A percentile compares a stretch with the other conserved stretches of the same genome.
Evolutionary conservation across 2,888 invertebrate genomes (phyloP).

Genomic region (Scotopteryx bipunctaria): DNA sequence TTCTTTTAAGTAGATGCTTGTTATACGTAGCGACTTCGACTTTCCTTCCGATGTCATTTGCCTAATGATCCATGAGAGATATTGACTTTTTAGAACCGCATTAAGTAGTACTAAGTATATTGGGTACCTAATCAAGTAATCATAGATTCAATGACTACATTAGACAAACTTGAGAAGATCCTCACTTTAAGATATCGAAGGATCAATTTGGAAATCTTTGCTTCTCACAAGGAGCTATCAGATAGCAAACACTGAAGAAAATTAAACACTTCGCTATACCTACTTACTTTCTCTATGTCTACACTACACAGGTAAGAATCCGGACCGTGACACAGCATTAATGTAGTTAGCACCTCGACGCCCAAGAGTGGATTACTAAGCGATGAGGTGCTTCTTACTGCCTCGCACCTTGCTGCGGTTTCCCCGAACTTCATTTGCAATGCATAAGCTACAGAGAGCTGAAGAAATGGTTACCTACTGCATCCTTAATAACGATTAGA

Average conservation of each 20-base stretch:
- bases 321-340: constrained; percentile 21
- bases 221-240: no score
- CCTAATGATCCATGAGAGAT: constrained; percentile 14
- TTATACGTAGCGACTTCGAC: not conserved
- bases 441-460: constrained; percentile 18
- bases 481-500: constrained; percentile 3
- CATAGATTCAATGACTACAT: no score
- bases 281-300: not conserved
- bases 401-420: constrained; percentile 13
- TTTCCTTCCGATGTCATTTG: constrained; percentile 3
- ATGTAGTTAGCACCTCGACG: constrained; percentile 10
- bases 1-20: no score
- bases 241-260: no score
- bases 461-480: constrained; percentile 20
- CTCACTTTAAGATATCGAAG: no score
- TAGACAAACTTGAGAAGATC: no score
- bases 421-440: constrained; percentile 26
- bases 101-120: no score
- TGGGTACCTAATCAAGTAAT: not conserved
- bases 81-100: constrained; percentile 13
- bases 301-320: not conserved
- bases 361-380: constrained; percentile 22
- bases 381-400: constrained; percentile 17
- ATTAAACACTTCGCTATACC: no score
- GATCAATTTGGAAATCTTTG: no score